Base-by-base conservation (phyloP, 2,113 vertebrate species). In the Chaetodon auriga region DNA sequence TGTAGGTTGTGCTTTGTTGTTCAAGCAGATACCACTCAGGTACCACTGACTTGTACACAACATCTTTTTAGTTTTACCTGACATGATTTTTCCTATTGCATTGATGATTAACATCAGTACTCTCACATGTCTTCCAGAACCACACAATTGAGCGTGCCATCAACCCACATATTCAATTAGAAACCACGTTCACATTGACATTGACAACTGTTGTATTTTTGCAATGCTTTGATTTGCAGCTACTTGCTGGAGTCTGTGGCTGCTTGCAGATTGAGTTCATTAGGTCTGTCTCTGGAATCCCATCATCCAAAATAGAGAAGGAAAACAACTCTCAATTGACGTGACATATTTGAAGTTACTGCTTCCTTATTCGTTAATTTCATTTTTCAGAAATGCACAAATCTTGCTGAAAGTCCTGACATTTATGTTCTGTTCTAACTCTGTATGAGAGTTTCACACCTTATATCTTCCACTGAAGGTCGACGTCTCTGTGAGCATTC, bases 1-100 rank as follows among this genome's bases (percentile, higher is more conserved):
- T n/a, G 58, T 66, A 4, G 43, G 30, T 30, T 30, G 30, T 30
- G 30, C 80, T 87, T 75, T 82, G 68, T 68, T 83, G 73, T 82
- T 84, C 46, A 78, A 12, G 36, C 53, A 30, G 15, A 66, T 46
- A 23, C 30, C 30, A 30, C 30, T 30, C 30, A 30, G 11, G 41
- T 49, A 23, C 30, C 36, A 30, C n/a, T 75, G 60, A 70, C 70
- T 35, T 55, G 68, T 46, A 25, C 25, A 11, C 3, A 57, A 55
- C 57, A 41, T 54, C 19, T 78, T 51, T 75, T 25, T 19, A 71
- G 53, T 45, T 83, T 81, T 7, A 13, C 45, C n/a, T 76, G 64
- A 71, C 2, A 25, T 30, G 66, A 71, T 69, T 57, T 81, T 88
- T 83, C 80, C 62, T 43, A 36, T 64, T 72, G 46, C 45, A 7